Evolutionary conservation across 2,113 vertebrate species (phyloP), one percentile per base, ranked within the genome.

Genomic region (Colinus virginianus): DNA sequence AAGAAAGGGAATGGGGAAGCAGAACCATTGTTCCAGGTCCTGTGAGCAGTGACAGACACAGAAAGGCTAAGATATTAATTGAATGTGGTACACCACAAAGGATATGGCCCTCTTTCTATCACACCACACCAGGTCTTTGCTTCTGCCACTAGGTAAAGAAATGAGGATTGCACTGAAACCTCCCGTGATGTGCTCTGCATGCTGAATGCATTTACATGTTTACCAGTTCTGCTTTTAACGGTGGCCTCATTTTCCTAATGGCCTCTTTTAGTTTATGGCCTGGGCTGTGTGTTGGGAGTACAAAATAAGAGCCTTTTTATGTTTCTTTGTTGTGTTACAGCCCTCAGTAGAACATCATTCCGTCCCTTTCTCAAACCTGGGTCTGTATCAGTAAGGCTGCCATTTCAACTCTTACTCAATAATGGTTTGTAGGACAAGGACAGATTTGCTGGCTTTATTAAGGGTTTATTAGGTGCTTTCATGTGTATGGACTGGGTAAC

Each of bases 21-120:
- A 88, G 87, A 56, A 36, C 80, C 83, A 72, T 85, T 88, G 93
- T 94, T 82, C 84, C 90, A 95, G 93, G 49, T 87, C 42, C 62
- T 11, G 42, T 2, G 81, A 93, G 92, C 59, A 87, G 69, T 80
- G 96, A 61, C 90, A 81, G 96, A 69, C 56, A 2, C 55, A 46
- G 72, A 70, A 88, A 72, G 53, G 45, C 94, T 76, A 96, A 88
- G 93, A 92, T 59, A 58, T 94, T 84, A 62, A 92, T 76, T 82
- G 93, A 90, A 81, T 96, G 97, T 95, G 98, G 98, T 97, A 61
- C 84, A 97, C 98, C 97, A 95, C 98, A 98, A 85, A 97, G 95
- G 97, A 97, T 92, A 46, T 87, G 78, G 86, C 83, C 87, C 82
- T 78, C 59, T 66, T 79, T 89, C 96, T 96, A 93, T 96, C 98